phyloP scores from a whole-genome alignment of 2,888 invertebrate species.

The Tipula unca region DNA sequence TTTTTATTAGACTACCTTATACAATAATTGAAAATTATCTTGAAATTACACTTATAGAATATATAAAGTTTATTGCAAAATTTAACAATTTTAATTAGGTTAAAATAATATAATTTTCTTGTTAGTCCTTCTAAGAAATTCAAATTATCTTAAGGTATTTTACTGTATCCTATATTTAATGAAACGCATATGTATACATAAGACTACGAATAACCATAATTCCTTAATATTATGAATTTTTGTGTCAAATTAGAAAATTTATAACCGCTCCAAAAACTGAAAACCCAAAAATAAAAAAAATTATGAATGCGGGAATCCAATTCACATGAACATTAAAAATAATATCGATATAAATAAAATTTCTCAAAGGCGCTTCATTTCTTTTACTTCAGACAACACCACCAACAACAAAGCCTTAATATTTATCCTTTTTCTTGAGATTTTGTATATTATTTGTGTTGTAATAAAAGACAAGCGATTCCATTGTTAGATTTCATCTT shows the following conservation, averaged over 20 bases:
- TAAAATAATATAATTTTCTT: background rate
- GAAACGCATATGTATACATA: background rate
- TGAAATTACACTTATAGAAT: too few species aligned
- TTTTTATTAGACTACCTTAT: too few species aligned
- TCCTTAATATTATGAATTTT: background rate
- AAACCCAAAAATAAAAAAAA: background rate
- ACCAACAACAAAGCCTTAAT: background rate
- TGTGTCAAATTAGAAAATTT: slow-evolving; percentile 8
- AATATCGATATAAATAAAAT: background rate
- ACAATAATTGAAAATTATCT: too few species aligned
- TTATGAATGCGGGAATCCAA: background rate
- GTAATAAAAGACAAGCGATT: background rate
- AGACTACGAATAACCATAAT: background rate
- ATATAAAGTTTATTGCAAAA: too few species aligned
- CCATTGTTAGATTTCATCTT: background rate
- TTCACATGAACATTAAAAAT: slow-evolving; percentile 14
- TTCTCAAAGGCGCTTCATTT: background rate
- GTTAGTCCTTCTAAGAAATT: background rate
- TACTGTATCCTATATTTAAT: background rate
- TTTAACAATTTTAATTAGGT: background rate
- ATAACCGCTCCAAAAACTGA: background rate
- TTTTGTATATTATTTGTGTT: background rate
- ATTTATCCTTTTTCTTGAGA: background rate
- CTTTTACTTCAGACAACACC: background rate
- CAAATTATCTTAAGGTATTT: background rate